Base-by-base conservation (phyloP, 1,140 invertebrate genomes). In the Parasteatoda tepidariorum region DNA sequence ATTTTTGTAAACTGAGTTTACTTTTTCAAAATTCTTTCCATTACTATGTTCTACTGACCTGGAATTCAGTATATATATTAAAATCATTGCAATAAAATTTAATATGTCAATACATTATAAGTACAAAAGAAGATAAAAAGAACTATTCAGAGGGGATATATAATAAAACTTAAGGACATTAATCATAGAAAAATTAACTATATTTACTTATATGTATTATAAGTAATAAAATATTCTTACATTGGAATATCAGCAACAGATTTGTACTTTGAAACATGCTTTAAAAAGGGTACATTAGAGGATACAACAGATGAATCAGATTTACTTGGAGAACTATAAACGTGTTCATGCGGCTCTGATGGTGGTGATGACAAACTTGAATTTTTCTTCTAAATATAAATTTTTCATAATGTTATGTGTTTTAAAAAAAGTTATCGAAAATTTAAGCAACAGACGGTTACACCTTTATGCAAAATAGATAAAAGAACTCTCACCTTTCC, bases 161-260 rank as follows among this genome's bases (percentile, higher is more conserved):
- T 6, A 5, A 13, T 6, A 41, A 41, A 48, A 48, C 18, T 9
- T 48, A 18, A 13, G 18, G 9, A 48, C 38, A 48, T 48, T 48
- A 13, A 48, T 13, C 4, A 48, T 41, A n/a, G 57, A 59, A 3
- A 2, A 3, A 59, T 2, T n/a, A 59, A 9, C 24, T 26, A 1
- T 15, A 59, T 11, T 22, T 59, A 59, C 7, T 15, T 9, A n/a
- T 68, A 41, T 2, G 13, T n/a, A n/a, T n/a, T n/a, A n/a, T n/a
- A n/a, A n/a, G n/a, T 13, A 67, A 33, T 31, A 55, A 3, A 79
- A 2, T 22, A 11, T 31, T 68, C 66, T 71, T 41, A 82, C 78
- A 70, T 71, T 28, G 78, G 78, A 33, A 70, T 82, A 61, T 82
- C 67, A 22, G 34, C 67, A 11, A 70, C 33, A 41, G 78, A 70